Evolutionary conservation across 2,113 vertebrate genomes (phyloP).

Genomic region (Ascaphus truei): DNA sequence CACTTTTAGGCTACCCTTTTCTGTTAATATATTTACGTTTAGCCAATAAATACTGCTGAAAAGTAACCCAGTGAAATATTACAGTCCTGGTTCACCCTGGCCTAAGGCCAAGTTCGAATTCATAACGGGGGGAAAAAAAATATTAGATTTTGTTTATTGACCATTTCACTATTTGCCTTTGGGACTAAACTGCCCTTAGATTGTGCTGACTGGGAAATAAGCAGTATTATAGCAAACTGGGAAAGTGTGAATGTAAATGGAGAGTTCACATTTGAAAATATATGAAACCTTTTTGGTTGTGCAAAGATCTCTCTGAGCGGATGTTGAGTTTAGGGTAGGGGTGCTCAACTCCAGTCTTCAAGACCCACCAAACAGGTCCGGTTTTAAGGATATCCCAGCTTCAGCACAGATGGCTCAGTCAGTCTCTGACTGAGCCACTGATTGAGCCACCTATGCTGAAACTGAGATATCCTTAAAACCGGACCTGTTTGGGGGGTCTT

Average conservation of each 20-base stretch:
- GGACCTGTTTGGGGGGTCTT: too few species aligned
- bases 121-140: background rate
- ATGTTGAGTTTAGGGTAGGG: too few species aligned
- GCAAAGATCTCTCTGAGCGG: too few species aligned
- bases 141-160: conserved; percentile 1
- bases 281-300: too few species aligned
- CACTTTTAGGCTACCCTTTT: background rate
- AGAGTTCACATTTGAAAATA: background rate
- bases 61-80: background rate
- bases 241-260: background rate
- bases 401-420: too few species aligned
- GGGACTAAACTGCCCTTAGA: background rate
- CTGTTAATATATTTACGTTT: conserved; percentile 7
- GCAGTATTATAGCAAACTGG: background rate
- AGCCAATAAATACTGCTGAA: conserved; percentile 1
- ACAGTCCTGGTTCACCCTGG: background rate
- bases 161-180: background rate
- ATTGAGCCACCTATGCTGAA: too few species aligned
- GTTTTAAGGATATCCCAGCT: too few species aligned
- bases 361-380: too few species aligned
- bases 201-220: background rate
- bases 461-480: too few species aligned
- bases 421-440: too few species aligned
- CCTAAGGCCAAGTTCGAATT: background rate
- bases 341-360: too few species aligned